phyloP scores from a whole-genome alignment of 2,113 vertebrate genomes.

The Sphaerodactylus townsendi region DNA sequence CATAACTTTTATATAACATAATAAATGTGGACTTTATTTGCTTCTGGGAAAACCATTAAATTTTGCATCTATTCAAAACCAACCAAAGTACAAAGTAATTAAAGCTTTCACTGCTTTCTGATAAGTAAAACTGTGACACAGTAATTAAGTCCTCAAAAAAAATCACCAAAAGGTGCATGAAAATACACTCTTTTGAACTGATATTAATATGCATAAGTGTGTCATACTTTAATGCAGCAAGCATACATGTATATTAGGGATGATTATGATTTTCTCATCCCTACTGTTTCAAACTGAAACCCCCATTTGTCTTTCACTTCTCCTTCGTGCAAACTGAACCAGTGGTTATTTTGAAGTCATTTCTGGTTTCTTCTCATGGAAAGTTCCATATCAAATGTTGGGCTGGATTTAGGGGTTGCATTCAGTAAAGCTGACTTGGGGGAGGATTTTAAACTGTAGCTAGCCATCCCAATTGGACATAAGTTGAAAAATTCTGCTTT shows the following conservation, averaged over 20 bases:
- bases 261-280: no score
- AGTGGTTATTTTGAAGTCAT: no score
- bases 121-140: slow-evolving; percentile 73
- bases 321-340: no score
- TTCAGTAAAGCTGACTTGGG: no score
- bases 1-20: slow-evolving; percentile 72
- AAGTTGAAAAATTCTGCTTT: no score
- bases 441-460: no score
- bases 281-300: no score
- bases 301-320: no score
- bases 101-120: slow-evolving; percentile 73
- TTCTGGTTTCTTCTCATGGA: no score
- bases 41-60: slow-evolving; percentile 73
- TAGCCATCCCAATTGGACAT: no score
- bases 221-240: slow-evolving; percentile 36
- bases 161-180: slow-evolving; percentile 62
- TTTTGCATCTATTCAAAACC: slow-evolving; percentile 71
- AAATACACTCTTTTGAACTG: slow-evolving; percentile 68
- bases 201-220: slow-evolving; percentile 60
- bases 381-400: no score
- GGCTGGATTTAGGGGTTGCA: no score
- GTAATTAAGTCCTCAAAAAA: slow-evolving; percentile 73
- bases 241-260: slow-evolving; percentile 21
- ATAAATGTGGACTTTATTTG: slow-evolving; percentile 75
- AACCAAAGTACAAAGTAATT: slow-evolving; percentile 76